Evolutionary conservation across 2,888 invertebrate genomes (phyloP), one percentile per base, ranked within the genome.

Genomic region (Lissonota sp.): DNA sequence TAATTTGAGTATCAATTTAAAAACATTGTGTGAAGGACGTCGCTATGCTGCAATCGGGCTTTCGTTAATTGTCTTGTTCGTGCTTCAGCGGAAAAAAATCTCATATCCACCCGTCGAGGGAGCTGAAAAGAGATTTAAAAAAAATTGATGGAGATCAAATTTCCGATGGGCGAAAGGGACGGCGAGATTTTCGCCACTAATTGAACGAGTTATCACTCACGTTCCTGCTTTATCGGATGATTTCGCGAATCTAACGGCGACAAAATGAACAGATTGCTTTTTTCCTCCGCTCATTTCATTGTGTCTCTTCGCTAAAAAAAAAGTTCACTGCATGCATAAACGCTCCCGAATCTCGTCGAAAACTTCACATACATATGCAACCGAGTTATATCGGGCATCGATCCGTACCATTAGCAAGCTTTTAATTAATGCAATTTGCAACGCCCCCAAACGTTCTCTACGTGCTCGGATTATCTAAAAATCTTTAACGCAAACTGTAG

Each of bases 341-440:
- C 71, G 55, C 44, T 44, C 26, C 3, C 39, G 55, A 62, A 74
- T 46, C 55, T 79, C 55, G 73, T 62, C 66, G 81, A 39, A 74
- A 76, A 78, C 76, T 80, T 26, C 75, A 83, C 83, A 84, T 82
- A 78, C 26, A 26, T n/a, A n/a, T 26, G 26, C 86, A 87, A 86
- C 84, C 64, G 80, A 85, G 80, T 87, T 87, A 85, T 80, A 79
- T 44, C 55, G 51, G 73, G 60, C 83, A 85, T 84, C 85, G 84
- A 85, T 84, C 84, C 79, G 44, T 26, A 64, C 73, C 75, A 82
- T 5, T 66, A 83, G 84, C 83, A 49, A 82, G 80, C 75, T 86
- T 86, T 86, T 88, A 88, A 88, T 87, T 87, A 87, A 88, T 85
- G 82, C 83, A 82, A 87, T 87, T 87, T 85, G 84, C 86, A 83